phyloP scores from a whole-genome alignment of 1,140 invertebrate genomes.

The Drosophila pseudoobscura region DNA sequence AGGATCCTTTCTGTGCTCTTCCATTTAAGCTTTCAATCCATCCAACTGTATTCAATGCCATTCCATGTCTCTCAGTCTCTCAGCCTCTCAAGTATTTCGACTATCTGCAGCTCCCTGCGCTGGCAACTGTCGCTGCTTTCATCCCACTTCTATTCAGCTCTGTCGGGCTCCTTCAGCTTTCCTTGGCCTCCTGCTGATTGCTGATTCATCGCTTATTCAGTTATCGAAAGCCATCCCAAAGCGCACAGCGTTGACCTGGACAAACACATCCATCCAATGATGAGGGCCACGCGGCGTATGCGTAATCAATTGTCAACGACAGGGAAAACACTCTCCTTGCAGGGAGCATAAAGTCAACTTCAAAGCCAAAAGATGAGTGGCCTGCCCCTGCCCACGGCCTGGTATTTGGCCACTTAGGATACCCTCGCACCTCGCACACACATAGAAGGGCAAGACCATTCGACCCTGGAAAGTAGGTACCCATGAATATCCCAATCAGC shows the following conservation, averaged over 20 bases:
- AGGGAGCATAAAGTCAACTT: conserved; percentile 35
- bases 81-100: too few species aligned
- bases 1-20: too few species aligned
- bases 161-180: not conserved
- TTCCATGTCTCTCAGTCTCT: too few species aligned
- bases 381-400: conserved; percentile 1
- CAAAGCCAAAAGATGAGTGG: conserved; percentile 51
- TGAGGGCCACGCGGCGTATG: conserved; percentile 44
- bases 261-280: conserved; percentile 26
- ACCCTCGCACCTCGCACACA: not conserved
- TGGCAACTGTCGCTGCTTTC: not conserved
- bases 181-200: not conserved
- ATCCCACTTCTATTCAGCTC: too few species aligned
- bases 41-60: too few species aligned
- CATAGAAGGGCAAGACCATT: too few species aligned
- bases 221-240: conserved; percentile 20
- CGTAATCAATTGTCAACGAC: conserved; percentile 57
- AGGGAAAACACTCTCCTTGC: conserved; percentile 14
- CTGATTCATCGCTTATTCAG: conserved; percentile 31
- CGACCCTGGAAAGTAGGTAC: too few species aligned
- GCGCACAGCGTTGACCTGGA: conserved; percentile 20
- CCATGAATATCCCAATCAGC: too few species aligned
- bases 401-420: conserved; percentile 4
- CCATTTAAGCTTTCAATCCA: too few species aligned
- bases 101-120: too few species aligned